Percentiles rank a stretch among this genome's conserved stretches.
phyloP scores from a whole-genome alignment of 2,113 vertebrate species.

The Bettongia penicillata region DNA sequence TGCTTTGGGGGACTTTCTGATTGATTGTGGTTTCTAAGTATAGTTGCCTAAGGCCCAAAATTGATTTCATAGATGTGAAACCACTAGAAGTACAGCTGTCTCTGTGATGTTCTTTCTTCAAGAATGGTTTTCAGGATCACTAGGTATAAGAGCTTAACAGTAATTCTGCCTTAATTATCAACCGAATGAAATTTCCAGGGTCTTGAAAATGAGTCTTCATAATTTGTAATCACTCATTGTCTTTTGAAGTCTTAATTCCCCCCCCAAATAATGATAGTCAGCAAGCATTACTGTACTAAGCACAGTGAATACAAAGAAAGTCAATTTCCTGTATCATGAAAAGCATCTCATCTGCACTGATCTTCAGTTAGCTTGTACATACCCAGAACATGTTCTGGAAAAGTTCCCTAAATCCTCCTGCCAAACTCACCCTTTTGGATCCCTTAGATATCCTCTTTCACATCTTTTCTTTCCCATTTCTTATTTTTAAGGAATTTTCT shows the following conservation, averaged over 20 bases:
- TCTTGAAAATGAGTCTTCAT: slow-evolving; percentile 11
- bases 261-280: no score
- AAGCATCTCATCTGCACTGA: not conserved
- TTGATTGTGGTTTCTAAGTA: not conserved
- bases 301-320: not conserved
- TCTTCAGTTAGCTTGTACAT: not conserved
- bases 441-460: not conserved
- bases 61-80: not conserved
- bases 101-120: not conserved
- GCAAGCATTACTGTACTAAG: no score
- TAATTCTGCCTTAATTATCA: not conserved
- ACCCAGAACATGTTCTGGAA: not conserved
- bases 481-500: not conserved
- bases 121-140: not conserved
- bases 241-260: not conserved
- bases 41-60: not conserved
- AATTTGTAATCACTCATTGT: not conserved
- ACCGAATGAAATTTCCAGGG: not conserved
- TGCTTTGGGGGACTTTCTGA: not conserved
- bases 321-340: not conserved
- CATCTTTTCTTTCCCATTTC: not conserved
- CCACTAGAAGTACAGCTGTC: not conserved
- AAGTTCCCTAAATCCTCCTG: not conserved
- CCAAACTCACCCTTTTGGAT: not conserved
- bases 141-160: not conserved